phyloP scores from a whole-genome alignment of 2,888 invertebrate species.

The Drosophila paramelanica region DNA sequence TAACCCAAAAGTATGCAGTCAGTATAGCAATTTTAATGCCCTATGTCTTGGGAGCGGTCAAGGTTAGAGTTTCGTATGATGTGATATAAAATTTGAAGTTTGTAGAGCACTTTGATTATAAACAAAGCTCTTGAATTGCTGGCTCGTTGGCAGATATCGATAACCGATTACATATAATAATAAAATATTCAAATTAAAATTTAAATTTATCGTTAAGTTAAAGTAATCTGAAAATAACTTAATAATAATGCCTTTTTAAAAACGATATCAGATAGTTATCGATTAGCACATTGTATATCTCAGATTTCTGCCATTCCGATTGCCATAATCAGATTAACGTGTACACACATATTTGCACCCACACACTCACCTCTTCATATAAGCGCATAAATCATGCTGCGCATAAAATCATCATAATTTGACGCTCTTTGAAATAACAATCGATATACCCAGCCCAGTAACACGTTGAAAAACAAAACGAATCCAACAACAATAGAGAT shows the following conservation, averaged over 20 bases:
- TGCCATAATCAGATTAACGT: constrained; percentile 15
- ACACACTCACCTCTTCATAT: not conserved
- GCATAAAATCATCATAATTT: constrained; percentile 52
- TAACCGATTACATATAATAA: too few relatives aligned
- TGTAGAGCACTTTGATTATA: constrained; percentile 16
- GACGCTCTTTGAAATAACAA: constrained; percentile 45
- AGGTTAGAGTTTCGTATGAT: constrained; percentile 31
- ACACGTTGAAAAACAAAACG: constrained; percentile 38
- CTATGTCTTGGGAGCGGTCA: constrained; percentile 44
- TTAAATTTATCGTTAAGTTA: too few relatives aligned
- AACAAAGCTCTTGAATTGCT: not conserved
- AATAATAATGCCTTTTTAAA: not conserved
- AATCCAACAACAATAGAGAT: constrained; percentile 47
- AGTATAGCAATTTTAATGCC: constrained; percentile 50
- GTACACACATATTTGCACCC: constrained; percentile 1
- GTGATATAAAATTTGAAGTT: constrained; percentile 34
- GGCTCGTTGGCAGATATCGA: too few relatives aligned
- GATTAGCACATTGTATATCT: not conserved
- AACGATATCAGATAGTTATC: not conserved
- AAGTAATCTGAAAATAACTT: too few relatives aligned
- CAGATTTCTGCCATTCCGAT: not conserved
- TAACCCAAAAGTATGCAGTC: constrained; percentile 35
- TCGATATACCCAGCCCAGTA: constrained; percentile 60
- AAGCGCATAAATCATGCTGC: constrained; percentile 50
- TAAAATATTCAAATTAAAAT: too few relatives aligned